A percentile compares a stretch with the other conserved stretches of the same genome.
These are phyloP conservation scores for Lacanobia wlatinum DNA, from an alignment of 2,888 invertebrate genomes.

Conservation along the genomic window DNA sequence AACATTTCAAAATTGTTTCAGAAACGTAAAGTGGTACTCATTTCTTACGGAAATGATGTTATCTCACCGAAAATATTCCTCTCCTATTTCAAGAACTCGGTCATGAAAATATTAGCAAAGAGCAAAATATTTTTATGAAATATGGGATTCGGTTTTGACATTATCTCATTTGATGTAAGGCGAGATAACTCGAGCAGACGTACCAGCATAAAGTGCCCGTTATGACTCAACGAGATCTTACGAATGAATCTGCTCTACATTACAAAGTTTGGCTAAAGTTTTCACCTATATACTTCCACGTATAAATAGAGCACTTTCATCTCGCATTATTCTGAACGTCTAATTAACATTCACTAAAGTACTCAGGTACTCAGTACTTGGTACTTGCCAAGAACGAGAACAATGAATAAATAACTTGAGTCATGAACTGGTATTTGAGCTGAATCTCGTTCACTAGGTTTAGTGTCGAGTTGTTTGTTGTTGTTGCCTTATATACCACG, in stretches of 20 bases:
- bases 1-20: constrained; percentile 30
- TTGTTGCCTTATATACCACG: constrained; percentile 57
- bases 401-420: constrained; percentile 68
- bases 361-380: constrained; percentile 30
- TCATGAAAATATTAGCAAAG: constrained; percentile 40
- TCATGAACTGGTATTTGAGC: constrained; percentile 66
- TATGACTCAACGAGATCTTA: constrained; percentile 24
- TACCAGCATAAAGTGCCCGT: background rate
- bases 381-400: constrained; percentile 58
- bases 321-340: constrained; percentile 14
- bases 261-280: constrained; percentile 39
- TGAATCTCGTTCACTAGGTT: constrained; percentile 71
- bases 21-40: constrained; percentile 3
- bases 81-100: constrained; percentile 54
- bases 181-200: constrained; percentile 27
- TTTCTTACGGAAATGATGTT: constrained; percentile 44
- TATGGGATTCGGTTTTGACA: constrained; percentile 36
- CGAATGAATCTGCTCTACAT: constrained; percentile 28
- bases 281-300: constrained; percentile 16
- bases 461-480: constrained; percentile 67
- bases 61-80: constrained; percentile 42
- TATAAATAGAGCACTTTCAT: constrained; percentile 18
- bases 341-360: constrained; percentile 40
- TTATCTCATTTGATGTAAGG: constrained; percentile 41
- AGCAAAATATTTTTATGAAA: constrained; percentile 31